Base-by-base conservation (phyloP, 2,888 invertebrate species). In the Galeopsomyia nigrocyanea region DNA sequence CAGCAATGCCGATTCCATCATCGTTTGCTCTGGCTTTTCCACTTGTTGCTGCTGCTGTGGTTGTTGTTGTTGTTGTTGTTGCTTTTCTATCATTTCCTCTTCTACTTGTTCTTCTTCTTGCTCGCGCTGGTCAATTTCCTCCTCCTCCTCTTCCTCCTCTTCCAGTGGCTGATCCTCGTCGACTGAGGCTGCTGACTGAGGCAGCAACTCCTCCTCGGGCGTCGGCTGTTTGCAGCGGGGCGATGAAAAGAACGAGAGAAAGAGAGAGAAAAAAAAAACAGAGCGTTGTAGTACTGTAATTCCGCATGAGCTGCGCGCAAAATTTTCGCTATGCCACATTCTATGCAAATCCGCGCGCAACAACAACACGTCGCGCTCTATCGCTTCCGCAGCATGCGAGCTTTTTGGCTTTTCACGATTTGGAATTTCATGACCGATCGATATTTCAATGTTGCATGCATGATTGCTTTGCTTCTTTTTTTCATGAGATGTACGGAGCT, bases 321-420 rank as follows among this genome's bases (percentile, higher is more conserved):
- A 80, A 81, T 83, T 82, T 26, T 84, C 78, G 83, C 82, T 82
- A 84, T 81, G 81, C 81, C 76, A 81, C 83, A 84, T 83, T 84
- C 83, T 82, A 84, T 83, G 82, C 80, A 82, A 82, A 84, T 83
- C 66, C 74, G 66, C 63, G 17, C 39, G 26, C n/a, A 26, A 26
- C 26, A 49, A 3, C 26, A 26, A 26, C 26, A 47, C 31, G 58
- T 39, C 39, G 61, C n/a, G 22, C 26, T 55, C 46, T 55, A 39
- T 39, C 39, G 39, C 39, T 60, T 14, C 14, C 21, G 22, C 22
- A 17, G 60, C 46, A 60, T 60, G 46, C 57, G 9, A 16, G 57
- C 26, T 22, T 26, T 26, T 22, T 31, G 57, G n/a, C 39, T 7
- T 50, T 31, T 57, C 26, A 9, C 62, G 21, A n/a, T 17, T 17